Conservation (phyloP, 2,113 vertebrate species). For the Jaculus jaculus region DNA sequence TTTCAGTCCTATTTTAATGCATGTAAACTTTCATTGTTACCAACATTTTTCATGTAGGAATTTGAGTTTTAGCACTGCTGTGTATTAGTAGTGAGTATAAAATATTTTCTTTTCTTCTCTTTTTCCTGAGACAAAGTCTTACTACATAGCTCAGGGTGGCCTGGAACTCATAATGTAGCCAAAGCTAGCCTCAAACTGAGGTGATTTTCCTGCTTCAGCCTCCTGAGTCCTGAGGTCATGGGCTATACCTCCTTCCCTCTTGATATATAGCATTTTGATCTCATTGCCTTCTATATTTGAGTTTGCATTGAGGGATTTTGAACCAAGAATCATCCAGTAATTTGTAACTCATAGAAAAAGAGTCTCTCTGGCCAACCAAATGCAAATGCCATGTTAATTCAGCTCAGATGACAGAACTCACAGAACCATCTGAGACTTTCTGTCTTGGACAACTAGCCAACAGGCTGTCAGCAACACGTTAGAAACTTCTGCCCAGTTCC, state of each 20-base stretch:
- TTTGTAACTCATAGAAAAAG: neutral
- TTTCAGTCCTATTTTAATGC: neutral
- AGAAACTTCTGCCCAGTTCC: neutral
- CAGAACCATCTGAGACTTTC: neutral
- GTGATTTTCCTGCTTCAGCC: too few species aligned
- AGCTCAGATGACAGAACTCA: neutral
- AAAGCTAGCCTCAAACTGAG: too few species aligned
- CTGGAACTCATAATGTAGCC: too few species aligned
- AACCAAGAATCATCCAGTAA: neutral
- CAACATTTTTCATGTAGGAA: neutral
- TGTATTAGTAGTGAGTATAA: neutral
- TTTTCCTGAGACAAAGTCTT: neutral
- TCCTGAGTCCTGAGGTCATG: neutral
- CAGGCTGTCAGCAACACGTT: neutral
- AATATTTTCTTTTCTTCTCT: neutral
- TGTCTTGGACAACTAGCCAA: neutral
- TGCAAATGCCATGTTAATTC: neutral
- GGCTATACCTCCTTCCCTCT: neutral
- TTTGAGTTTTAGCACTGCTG: neutral
- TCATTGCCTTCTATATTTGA: neutral
- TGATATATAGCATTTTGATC: neutral
- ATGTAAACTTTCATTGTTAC: neutral
- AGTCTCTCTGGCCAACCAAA: neutral
- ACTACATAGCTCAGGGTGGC: neutral
- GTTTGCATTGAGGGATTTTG: neutral